Evolutionary conservation across 1,140 invertebrate genomes (phyloP).

Genomic region (Aphidius gifuensis): DNA sequence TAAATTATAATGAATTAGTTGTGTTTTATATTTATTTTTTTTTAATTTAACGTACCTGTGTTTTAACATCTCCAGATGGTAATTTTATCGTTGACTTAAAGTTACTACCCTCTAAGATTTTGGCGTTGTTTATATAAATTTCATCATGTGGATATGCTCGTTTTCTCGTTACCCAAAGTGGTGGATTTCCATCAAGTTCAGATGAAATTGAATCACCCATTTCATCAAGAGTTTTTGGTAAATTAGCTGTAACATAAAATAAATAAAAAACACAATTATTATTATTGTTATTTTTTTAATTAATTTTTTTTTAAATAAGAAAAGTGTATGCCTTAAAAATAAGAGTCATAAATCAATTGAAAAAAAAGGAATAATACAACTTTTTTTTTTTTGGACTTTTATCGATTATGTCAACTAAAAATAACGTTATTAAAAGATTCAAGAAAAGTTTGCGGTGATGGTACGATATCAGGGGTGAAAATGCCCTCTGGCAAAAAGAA

Average conservation of each 20-base stretch:
- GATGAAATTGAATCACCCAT: conserved; percentile 65
- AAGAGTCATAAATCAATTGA: no score
- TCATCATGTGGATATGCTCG: conserved; percentile 60
- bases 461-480: conserved; percentile 17
- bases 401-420: not conserved
- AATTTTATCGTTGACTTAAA: conserved; percentile 53
- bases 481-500: conserved; percentile 4
- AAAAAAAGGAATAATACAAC: no score
- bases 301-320: not conserved
- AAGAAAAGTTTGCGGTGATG: conserved; percentile 4
- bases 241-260: conserved; percentile 61
- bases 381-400: no score
- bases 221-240: conserved; percentile 66
- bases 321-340: no score
- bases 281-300: not conserved
- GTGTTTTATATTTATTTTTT: no score
- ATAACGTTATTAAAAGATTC: conserved; percentile 8
- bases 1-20: no score
- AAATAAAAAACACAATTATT: not conserved
- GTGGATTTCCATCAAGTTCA: conserved; percentile 75
- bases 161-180: conserved; percentile 72
- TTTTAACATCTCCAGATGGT: conserved; percentile 55
- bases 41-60: conserved; percentile 60
- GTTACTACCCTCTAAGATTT: conserved; percentile 69
- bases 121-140: conserved; percentile 79